A percentile compares a stretch with the other conserved stretches of the same genome.
These are phyloP conservation scores for Coronaproctus castanopsis DNA, from an alignment of 2,888 invertebrate genomes.

Conservation along the genomic window DNA sequence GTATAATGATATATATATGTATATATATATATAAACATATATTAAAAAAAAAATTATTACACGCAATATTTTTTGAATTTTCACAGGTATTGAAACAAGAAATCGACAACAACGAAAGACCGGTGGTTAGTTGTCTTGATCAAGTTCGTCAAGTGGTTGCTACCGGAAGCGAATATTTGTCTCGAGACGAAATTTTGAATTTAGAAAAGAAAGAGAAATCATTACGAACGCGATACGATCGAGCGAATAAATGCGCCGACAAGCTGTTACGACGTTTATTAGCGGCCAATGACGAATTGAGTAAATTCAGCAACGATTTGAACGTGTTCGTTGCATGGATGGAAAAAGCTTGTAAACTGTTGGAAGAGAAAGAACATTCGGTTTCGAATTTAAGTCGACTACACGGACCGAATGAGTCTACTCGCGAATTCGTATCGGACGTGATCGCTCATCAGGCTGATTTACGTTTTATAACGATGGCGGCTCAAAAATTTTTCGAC, in stretches of 20 bases:
- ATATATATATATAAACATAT: no score
- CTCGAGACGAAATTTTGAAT: constrained; percentile 71
- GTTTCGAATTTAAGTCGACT: constrained; percentile 54
- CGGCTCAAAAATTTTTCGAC: constrained; percentile 86
- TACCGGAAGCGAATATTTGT: constrained; percentile 76
- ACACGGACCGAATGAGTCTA: constrained; percentile 48
- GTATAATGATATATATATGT: no score
- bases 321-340: constrained; percentile 66
- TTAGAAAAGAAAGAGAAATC: constrained; percentile 71
- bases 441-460: constrained; percentile 93
- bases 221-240: constrained; percentile 61
- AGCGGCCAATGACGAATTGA: constrained; percentile 68
- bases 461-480: constrained; percentile 83
- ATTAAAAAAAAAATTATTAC: no score
- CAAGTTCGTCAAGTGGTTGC: constrained; percentile 75
- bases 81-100: constrained; percentile 69
- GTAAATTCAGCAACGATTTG: constrained; percentile 61
- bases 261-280: constrained; percentile 52
- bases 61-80: no score
- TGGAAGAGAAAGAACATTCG: constrained; percentile 70
- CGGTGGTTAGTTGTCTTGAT: constrained; percentile 66
- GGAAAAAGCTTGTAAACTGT: constrained; percentile 50
- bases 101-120: constrained; percentile 62
- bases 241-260: constrained; percentile 57
- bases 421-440: constrained; percentile 72